Percentiles rank a stretch among this genome's conserved stretches.
These are phyloP conservation scores for Garra rufa DNA, from an alignment of 2,113 vertebrate genomes.

Conservation along the genomic window DNA sequence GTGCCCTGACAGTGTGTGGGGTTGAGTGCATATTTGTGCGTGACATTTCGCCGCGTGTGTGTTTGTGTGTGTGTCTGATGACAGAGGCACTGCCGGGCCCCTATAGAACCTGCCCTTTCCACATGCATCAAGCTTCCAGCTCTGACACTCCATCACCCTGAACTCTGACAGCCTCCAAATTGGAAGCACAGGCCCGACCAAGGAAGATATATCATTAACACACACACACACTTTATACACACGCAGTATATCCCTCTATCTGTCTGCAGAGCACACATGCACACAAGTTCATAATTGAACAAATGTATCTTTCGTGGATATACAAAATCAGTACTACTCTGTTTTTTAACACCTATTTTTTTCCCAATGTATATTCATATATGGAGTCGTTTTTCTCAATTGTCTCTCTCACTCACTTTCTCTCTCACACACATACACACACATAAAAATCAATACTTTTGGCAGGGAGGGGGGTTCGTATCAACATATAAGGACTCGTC, in stretches of 20 bases:
- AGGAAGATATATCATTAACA: constrained; percentile 66
- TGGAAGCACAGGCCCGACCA: constrained; percentile 64
- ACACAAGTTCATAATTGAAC: constrained; percentile 34
- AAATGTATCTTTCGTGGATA: constrained; percentile 19
- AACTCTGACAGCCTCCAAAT: constrained; percentile 66
- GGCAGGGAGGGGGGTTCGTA: not conserved
- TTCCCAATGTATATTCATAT: not conserved
- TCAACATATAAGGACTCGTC: constrained; percentile 29
- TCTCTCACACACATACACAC: not conserved
- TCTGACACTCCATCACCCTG: constrained; percentile 61
- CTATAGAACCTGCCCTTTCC: constrained; percentile 52
- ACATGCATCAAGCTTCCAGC: constrained; percentile 59
- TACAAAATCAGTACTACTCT: not conserved
- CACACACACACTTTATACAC: constrained; percentile 35
- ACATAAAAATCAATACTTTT: constrained; percentile 30
- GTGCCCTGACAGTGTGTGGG: constrained; percentile 59
- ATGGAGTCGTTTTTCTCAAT: constrained; percentile 13
- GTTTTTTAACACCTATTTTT: constrained; percentile 7
- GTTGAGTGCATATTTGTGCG: constrained; percentile 61
- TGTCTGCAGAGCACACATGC: constrained; percentile 38
- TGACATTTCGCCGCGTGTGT: constrained; percentile 41
- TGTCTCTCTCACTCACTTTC: constrained; percentile 20
- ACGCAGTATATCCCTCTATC: constrained; percentile 15
- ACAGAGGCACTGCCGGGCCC: constrained; percentile 49
- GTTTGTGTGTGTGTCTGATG: constrained; percentile 48